Evolutionary conservation across 2,888 invertebrate genomes (phyloP), one percentile per base, ranked within the genome.

Genomic region (Carabus problematicus): DNA sequence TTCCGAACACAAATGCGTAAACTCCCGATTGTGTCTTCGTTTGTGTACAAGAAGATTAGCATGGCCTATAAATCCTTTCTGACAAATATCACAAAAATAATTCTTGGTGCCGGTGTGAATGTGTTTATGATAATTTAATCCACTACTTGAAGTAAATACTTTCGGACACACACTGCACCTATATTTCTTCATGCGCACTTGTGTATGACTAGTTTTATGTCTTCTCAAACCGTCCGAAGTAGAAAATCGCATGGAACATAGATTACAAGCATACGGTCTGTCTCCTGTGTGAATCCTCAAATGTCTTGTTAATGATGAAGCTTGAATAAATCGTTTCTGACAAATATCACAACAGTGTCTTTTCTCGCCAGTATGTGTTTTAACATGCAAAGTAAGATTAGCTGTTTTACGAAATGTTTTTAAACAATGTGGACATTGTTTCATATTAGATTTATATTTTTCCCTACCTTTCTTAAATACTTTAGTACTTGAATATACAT

Each of bases 321-420:
- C 59, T 40, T 63, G 70, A 19, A 72, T 62, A 45, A 72, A 72
- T 40, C 42, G 19, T 59, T 63, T 72, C 9, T 61, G 55, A 39
- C 72, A 72, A 52, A 72, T 49, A 54, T 45, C 43, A 70, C 72
- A 72, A 58, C 54, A 56, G 56, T 70, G 62, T 55, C 49, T 64
- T 18, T 61, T 64, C 12, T 70, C 64, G 42, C 59, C 59, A 42
- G 64, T 66, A 14, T 66, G 70, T 29, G 52, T 64, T 60, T 70
- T 70, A 49, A 70, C 43, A 49, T 66, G 66, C 41, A 70, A 45
- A 0, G 64, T 64, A 19, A 70, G 56, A 39, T 70, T 70, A 9
- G 55, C 60, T 39, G 63, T 69, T 62, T 69, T 66, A 12, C 40
- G 40, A 49, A 66, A 66, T 16, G 47, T 11, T 66, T 66, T 66